A percentile compares a stretch with the other conserved stretches of the same genome.
These are phyloP conservation scores for Lycophotia porphyrea DNA, from an alignment of 2,888 invertebrate species.

Conservation along the genomic window DNA sequence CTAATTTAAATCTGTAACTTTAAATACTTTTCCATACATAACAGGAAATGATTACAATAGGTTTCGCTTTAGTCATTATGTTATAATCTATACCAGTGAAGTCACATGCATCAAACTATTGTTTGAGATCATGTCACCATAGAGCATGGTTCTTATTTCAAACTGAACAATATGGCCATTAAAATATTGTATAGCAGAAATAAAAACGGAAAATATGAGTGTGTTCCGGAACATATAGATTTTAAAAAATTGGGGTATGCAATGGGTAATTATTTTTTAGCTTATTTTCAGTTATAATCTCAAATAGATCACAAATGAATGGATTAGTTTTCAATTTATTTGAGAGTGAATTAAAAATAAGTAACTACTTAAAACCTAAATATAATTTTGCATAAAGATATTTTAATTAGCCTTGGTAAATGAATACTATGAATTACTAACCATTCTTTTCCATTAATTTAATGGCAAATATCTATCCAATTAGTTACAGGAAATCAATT, in stretches of 20 bases:
- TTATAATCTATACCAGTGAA: slow-evolving; percentile 34
- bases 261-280: neutral
- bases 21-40: slow-evolving; percentile 37
- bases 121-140: slow-evolving; percentile 29
- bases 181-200: slow-evolving; percentile 26
- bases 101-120: slow-evolving; percentile 45
- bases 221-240: too few relatives aligned
- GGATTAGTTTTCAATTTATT: neutral
- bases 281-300: neutral
- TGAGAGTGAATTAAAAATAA: neutral
- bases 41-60: slow-evolving; percentile 44
- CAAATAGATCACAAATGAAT: too few relatives aligned
- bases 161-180: slow-evolving; percentile 5
- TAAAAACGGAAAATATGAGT: neutral
- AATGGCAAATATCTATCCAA: slow-evolving; percentile 2
- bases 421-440: neutral
- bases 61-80: slow-evolving; percentile 29
- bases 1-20: neutral
- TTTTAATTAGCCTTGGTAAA: neutral
- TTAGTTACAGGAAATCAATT: slow-evolving; percentile 12
- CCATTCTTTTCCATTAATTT: neutral
- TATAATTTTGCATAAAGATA: neutral
- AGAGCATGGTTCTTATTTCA: slow-evolving; percentile 35
- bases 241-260: neutral
- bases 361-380: neutral